phyloP scores from a whole-genome alignment of 2,797 vertebrate species.

The Characodon lateralis region DNA sequence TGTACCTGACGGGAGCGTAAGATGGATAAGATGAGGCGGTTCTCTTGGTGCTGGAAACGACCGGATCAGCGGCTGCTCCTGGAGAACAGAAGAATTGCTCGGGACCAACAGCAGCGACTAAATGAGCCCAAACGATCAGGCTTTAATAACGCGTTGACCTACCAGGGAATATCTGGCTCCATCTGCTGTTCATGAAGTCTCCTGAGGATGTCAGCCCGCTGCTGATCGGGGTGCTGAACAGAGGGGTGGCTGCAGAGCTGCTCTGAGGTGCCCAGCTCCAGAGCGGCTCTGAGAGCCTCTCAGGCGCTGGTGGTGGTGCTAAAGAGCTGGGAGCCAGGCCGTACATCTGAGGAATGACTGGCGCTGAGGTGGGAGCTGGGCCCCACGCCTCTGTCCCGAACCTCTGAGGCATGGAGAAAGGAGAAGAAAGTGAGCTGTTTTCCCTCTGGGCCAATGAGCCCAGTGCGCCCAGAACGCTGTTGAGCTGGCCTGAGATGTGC shows the following conservation, averaged over 20 bases:
- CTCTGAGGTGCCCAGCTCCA: conserved; percentile 73
- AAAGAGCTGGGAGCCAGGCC: conserved; percentile 10
- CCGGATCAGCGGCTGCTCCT: conserved; percentile 67
- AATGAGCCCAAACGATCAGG: background rate
- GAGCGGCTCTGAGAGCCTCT: conserved; percentile 29
- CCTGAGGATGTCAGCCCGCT: conserved; percentile 66
- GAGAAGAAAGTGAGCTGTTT: background rate
- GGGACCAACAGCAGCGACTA: background rate
- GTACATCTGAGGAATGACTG: conserved; percentile 24
- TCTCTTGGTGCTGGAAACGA: conserved; percentile 43
- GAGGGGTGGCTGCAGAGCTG: conserved; percentile 51
- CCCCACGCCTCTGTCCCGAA: conserved; percentile 1
- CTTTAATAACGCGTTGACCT: conserved; percentile 1
- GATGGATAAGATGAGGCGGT: conserved; percentile 52
- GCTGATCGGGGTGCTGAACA: conserved; percentile 43
- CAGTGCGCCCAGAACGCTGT: conserved; percentile 76
- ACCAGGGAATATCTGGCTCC: conserved; percentile 89
- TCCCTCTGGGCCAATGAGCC: conserved; percentile 73
- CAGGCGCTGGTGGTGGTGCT: conserved; percentile 16
- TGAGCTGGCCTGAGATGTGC: conserved; percentile 87
- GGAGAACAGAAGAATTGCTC: conserved; percentile 27
- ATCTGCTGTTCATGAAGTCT: conserved; percentile 80
- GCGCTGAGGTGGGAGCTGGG: background rate
- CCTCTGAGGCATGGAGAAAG: conserved; percentile 32
- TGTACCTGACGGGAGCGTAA: conserved; percentile 70